Evolutionary conservation across 2,113 vertebrate species (phyloP).

Genomic region (Galemys pyrenaicus): DNA sequence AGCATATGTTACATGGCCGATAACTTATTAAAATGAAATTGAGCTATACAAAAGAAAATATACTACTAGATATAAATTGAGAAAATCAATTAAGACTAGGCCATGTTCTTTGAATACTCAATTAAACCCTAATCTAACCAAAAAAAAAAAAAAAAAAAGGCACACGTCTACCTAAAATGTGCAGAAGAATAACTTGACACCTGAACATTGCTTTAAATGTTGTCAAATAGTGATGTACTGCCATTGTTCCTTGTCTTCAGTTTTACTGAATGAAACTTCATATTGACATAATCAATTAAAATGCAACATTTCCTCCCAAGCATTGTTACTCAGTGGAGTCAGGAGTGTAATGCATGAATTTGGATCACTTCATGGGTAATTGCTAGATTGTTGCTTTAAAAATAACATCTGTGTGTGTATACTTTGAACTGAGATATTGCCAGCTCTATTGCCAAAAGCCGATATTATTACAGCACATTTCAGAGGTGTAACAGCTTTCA

Average conservation of each 20-base stretch:
- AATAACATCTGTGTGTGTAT: conserved; percentile 50
- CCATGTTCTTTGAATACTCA: conserved; percentile 23
- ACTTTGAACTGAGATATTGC: conserved; percentile 48
- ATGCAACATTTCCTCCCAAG: neutral
- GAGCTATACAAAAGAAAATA: conserved; percentile 2
- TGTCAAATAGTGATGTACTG: neutral
- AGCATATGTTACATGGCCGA: neutral
- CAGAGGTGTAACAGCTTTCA: conserved; percentile 59
- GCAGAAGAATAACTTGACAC: neutral
- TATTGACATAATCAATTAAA: conserved; percentile 37
- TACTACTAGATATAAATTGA: neutral
- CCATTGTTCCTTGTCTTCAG: neutral
- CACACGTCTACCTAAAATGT: neutral
- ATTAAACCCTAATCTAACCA: conserved; percentile 16
- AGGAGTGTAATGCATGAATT: neutral
- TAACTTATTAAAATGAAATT: conserved; percentile 19
- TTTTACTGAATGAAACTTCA: conserved; percentile 30
- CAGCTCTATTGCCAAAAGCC: conserved; percentile 42
- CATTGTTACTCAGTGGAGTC: neutral
- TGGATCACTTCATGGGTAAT: conserved; percentile 41
- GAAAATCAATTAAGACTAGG: conserved; percentile 40
- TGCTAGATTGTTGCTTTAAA: conserved; percentile 61
- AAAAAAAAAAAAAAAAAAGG: neutral
- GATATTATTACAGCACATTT: conserved; percentile 57
- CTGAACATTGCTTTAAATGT: neutral